Percentiles rank a stretch among this genome's conserved stretches.
Conservation (phyloP, 37 sponge, comb jelly and placozoan genomes). For the Agelas oroides region DNA sequence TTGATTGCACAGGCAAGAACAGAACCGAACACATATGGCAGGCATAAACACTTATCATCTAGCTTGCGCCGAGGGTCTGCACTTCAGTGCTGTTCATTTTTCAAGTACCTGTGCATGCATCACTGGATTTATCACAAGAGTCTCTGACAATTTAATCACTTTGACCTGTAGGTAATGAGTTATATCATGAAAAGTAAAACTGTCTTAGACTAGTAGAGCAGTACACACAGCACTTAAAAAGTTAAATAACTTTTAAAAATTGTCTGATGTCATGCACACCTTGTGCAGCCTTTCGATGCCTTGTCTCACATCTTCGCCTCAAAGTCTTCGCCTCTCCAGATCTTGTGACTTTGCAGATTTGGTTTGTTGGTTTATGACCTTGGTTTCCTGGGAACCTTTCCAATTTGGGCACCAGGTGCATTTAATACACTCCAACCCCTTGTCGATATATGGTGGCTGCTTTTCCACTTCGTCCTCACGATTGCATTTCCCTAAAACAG, state of each 20-base stretch:
- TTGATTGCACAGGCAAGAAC: too few species aligned
- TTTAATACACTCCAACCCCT: neutral
- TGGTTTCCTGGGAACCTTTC: neutral
- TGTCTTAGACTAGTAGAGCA: too few species aligned
- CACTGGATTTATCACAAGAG: too few species aligned
- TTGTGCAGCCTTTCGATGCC: neutral
- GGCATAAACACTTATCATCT: too few species aligned
- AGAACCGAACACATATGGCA: too few species aligned
- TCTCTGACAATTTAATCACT: too few species aligned
- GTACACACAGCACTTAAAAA: too few species aligned
- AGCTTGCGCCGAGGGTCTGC: too few species aligned
- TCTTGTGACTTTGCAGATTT: neutral
- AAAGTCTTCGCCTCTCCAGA: neutral
- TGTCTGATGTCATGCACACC: slow-evolving; percentile 3
- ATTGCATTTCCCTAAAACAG: neutral
- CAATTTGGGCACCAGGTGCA: neutral
- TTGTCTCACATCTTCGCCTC: neutral
- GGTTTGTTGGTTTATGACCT: neutral
- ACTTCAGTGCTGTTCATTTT: too few species aligned
- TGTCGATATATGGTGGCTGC: neutral
- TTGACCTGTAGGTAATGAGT: too few species aligned
- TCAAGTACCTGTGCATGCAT: too few species aligned
- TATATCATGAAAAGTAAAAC: too few species aligned
- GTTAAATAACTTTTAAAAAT: neutral
- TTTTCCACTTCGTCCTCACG: neutral